phyloP scores from a whole-genome alignment of 2,113 vertebrate species.

The Cololabis saira region DNA sequence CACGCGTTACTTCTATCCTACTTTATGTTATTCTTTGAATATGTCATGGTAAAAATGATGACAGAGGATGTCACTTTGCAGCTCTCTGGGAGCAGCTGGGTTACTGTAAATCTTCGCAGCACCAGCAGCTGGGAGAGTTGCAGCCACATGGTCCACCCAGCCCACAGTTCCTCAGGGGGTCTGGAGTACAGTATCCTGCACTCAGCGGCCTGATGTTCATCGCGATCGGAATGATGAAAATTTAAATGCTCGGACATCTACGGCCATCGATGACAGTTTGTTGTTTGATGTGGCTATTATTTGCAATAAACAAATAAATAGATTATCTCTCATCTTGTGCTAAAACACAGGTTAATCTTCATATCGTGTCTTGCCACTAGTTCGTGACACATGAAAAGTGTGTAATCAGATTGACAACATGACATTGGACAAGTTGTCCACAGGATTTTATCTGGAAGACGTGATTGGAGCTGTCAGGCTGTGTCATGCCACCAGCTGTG shows the following conservation, averaged over 20 bases:
- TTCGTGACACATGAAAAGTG: conserved; percentile 55
- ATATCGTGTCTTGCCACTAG: conserved; percentile 37
- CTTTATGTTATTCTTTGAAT: conserved; percentile 3
- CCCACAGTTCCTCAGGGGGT: conserved; percentile 19
- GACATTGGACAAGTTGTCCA: conserved; percentile 76
- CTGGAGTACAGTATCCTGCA: conserved; percentile 47
- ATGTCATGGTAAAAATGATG: not conserved
- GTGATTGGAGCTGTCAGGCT: conserved; percentile 75
- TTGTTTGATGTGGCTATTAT: not conserved
- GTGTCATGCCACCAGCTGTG: conserved; percentile 74
- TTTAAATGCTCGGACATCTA: not conserved
- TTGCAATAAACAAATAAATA: not conserved
- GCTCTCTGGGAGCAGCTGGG: conserved; percentile 57
- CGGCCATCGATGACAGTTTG: not conserved
- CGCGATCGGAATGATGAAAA: conserved; percentile 17
- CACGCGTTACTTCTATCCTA: conserved; percentile 3
- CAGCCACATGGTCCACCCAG: conserved; percentile 47
- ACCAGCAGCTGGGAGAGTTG: conserved; percentile 59
- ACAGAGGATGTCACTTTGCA: conserved; percentile 16
- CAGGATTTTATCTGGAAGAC: conserved; percentile 68
- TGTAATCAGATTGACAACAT: conserved; percentile 78
- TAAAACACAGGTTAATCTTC: conserved; percentile 35
- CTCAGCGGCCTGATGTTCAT: conserved; percentile 29
- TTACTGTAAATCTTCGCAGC: conserved; percentile 53
- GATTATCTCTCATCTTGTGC: conserved; percentile 1